A percentile compares a stretch with the other conserved stretches of the same genome.
Evolutionary conservation across 2,797 vertebrate genomes (phyloP).

Genomic region (Brotula barbata): DNA sequence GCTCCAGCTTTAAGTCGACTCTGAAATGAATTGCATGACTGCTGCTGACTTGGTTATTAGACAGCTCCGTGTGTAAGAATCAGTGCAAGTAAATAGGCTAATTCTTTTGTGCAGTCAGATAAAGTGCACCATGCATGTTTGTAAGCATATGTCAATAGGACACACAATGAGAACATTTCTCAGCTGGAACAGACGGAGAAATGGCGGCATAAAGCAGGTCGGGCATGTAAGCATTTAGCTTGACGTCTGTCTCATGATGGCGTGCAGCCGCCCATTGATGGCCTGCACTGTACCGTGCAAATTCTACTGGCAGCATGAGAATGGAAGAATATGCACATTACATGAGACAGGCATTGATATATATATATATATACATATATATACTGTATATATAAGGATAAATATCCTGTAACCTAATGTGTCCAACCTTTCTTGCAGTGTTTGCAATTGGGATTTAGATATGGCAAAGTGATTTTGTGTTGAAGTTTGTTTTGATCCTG

Average conservation of each 20-base stretch:
- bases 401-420: no score
- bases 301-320: slow-evolving; percentile 27
- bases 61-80: background rate
- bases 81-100: slow-evolving; percentile 9
- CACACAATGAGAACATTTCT: slow-evolving; percentile 15
- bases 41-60: slow-evolving; percentile 14
- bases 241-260: slow-evolving; percentile 47
- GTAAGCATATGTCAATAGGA: background rate
- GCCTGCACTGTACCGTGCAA: slow-evolving; percentile 10
- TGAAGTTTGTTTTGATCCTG: no score
- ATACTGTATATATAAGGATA: no score
- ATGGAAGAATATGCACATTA: slow-evolving; percentile 17
- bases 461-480: no score
- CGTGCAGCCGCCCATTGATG: slow-evolving; percentile 32
- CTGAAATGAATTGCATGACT: slow-evolving; percentile 29
- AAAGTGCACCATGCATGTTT: background rate
- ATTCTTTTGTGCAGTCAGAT: background rate
- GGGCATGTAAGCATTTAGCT: slow-evolving; percentile 52
- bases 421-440: no score
- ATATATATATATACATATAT: background rate
- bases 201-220: slow-evolving; percentile 35
- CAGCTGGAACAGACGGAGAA: slow-evolving; percentile 47
- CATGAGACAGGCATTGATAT: background rate
- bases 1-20: slow-evolving; percentile 14
- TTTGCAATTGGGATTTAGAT: no score